phyloP scores from a whole-genome alignment of 2,888 invertebrate species.

The Agrochola macilenta region DNA sequence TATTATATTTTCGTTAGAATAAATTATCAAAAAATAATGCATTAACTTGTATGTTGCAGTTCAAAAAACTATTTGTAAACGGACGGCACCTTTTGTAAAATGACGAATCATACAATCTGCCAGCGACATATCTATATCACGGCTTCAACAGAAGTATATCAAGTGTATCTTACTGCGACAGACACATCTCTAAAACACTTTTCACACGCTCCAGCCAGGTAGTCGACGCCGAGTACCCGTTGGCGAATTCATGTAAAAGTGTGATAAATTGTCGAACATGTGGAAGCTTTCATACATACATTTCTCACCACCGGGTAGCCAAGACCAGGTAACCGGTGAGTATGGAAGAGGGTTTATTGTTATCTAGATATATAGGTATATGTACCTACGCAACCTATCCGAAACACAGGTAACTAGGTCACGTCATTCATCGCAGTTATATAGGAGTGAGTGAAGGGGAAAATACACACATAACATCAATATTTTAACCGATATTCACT shows the following conservation, averaged over 20 bases:
- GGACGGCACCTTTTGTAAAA: too few relatives aligned
- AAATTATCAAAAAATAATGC: too few relatives aligned
- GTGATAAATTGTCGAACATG: constrained; percentile 12
- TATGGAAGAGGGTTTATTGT: constrained; percentile 29
- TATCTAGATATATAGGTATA: constrained; percentile 12
- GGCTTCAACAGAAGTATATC: too few relatives aligned
- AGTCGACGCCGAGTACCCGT: not conserved
- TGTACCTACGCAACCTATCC: constrained; percentile 2
- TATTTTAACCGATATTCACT: constrained; percentile 43
- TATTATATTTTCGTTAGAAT: too few relatives aligned
- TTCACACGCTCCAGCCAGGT: not conserved
- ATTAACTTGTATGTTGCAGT: too few relatives aligned
- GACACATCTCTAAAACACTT: not conserved
- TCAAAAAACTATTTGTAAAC: too few relatives aligned
- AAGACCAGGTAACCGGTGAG: not conserved
- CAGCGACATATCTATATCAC: too few relatives aligned
- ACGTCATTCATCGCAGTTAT: constrained; percentile 39
- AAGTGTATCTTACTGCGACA: too few relatives aligned
- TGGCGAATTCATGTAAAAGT: not conserved
- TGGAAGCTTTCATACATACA: not conserved
- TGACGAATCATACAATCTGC: too few relatives aligned
- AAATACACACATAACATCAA: constrained; percentile 48
- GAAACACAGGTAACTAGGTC: constrained; percentile 57
- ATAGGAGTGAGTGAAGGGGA: constrained; percentile 28
- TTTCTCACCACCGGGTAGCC: not conserved